Evolutionary conservation across 92 coral and sea anemone species (phyloP), one percentile per base, ranked within the genome.

Genomic region (Palythoa grandis): DNA sequence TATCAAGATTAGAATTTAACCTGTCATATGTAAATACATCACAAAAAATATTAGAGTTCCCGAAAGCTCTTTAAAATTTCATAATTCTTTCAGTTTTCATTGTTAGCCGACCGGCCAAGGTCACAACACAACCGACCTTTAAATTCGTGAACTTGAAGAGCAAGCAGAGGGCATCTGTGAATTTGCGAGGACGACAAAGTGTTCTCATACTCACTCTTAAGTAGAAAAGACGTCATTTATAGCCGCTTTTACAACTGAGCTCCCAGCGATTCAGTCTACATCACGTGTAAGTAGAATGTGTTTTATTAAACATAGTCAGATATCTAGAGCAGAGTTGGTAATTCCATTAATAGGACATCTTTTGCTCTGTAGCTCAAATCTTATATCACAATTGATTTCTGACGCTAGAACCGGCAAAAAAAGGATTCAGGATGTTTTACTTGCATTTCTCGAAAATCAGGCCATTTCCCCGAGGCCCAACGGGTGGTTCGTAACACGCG

Each of bases 21-120:
- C 73, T 48, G 73, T 70, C 73, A 47, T 35, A 47, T 79, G 40
- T 65, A 80, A 80, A 5, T 47, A 66, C 40, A 80, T 50, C 61
- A 80, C 61, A 24, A 47, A 61, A n/a, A 66, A 50, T 67, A 53
- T 63, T n/a, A 61, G 19, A 23, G 52, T 80, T 80, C 85, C 56
- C 74, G 72, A 66, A 61, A 50, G 70, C 40, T 20, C 85, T 80
- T 75, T 63, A 80, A 80, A 39, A 15, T 80, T 80, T 80, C 35
- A 29, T 29, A 80, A 80, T 67, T 70, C 67, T 67, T 20, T 25
- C 40, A 48, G 7, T 80, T 17, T 40, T 65, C 50, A 24, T 69
- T 29, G 14, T 61, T 69, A 69, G 74, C 37, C 20, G 17, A 50
- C 58, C 56, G 61, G 74, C 74, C 85, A 66, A 80, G 74, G 74